phyloP scores from a whole-genome alignment of 2,888 invertebrate species.

The Athalia rosae region DNA sequence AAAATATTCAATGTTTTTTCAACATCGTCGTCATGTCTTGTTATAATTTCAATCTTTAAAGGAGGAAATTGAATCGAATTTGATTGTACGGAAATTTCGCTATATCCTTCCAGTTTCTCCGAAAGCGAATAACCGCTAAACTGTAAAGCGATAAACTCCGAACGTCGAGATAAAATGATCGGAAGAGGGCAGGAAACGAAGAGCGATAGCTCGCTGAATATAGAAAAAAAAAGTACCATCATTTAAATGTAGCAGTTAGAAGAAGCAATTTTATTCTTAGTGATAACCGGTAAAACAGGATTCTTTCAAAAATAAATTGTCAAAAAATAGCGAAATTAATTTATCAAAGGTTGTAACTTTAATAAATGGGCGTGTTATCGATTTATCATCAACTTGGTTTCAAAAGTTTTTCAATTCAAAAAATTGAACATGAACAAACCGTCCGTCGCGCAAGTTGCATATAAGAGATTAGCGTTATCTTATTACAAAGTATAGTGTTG shows the following conservation, averaged over 20 bases:
- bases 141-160: background rate
- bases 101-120: background rate
- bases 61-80: background rate
- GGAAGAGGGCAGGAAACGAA: slow-evolving; percentile 10
- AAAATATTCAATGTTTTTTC: too few relatives aligned
- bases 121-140: slow-evolving; percentile 6
- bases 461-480: background rate
- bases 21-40: too few relatives aligned
- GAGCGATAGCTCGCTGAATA: background rate
- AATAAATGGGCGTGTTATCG: background rate
- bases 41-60: background rate
- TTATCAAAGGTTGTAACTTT: background rate
- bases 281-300: slow-evolving; percentile 21
- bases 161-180: background rate
- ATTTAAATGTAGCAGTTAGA: background rate
- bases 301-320: background rate
- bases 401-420: background rate
- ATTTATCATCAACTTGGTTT: background rate
- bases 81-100: background rate
- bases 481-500: slow-evolving; percentile 22
- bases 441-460: background rate
- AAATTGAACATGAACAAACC: slow-evolving; percentile 13
- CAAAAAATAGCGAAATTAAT: background rate
- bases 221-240: background rate
- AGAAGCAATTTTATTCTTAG: background rate